Evolutionary conservation across 1,140 invertebrate species (phyloP).

Genomic region (Saccostrea cuccullata): DNA sequence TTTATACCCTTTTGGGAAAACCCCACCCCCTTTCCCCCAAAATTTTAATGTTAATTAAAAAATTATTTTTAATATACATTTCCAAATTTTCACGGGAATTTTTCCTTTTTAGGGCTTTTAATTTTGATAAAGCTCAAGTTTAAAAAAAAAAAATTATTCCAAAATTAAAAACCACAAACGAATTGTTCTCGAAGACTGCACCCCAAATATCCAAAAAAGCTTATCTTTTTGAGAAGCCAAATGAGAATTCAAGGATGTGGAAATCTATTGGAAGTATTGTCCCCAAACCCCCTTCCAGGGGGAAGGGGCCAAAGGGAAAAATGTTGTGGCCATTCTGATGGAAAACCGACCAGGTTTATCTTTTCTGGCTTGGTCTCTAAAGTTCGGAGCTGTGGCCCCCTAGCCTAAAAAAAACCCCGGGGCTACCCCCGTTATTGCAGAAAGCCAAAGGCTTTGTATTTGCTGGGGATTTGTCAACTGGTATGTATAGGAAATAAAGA

Average conservation of each 20-base stretch:
- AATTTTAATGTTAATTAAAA: too few species aligned
- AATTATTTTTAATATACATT: too few species aligned
- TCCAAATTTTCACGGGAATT: background rate
- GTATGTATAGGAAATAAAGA: conserved; percentile 56
- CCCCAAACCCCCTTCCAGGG: conserved; percentile 82
- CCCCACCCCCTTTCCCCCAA: too few species aligned
- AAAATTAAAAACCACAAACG: conserved; percentile 82
- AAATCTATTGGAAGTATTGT: conserved; percentile 88
- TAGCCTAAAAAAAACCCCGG: too few species aligned
- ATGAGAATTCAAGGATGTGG: conserved; percentile 89
- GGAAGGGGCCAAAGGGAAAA: conserved; percentile 80
- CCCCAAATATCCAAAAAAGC: conserved; percentile 88
- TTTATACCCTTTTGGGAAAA: too few species aligned
- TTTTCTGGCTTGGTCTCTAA: conserved; percentile 93
- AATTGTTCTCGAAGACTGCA: conserved; percentile 83
- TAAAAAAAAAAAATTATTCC: conserved; percentile 63
- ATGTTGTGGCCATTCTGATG: conserved; percentile 91
- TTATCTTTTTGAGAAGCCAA: conserved; percentile 88
- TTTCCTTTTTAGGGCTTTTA: conserved; percentile 60
- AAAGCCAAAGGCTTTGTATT: conserved; percentile 91
- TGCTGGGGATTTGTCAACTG: conserved; percentile 76
- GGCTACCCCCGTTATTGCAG: conserved; percentile 88
- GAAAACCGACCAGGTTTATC: conserved; percentile 88
- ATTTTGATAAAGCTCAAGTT: conserved; percentile 59
- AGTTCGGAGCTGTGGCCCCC: conserved; percentile 89